These are phyloP conservation scores for Atrina japonica DNA, from an alignment of 2,888 invertebrate genomes.

Conservation along the genomic window DNA sequence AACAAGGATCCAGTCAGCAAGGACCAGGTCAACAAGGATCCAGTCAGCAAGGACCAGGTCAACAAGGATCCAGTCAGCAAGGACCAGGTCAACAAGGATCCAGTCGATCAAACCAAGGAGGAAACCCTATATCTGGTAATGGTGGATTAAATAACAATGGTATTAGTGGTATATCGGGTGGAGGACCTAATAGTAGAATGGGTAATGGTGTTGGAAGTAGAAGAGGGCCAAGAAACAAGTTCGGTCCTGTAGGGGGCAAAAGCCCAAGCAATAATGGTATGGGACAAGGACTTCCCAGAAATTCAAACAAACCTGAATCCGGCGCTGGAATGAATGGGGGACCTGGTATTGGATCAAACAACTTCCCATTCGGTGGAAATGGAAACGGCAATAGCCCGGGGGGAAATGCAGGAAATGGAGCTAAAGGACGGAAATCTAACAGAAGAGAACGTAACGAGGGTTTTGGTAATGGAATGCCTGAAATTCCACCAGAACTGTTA, in stretches of 20 bases:
- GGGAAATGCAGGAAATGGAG: too few species aligned
- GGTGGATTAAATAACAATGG: not conserved
- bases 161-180: not conserved
- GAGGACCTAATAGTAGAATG: not conserved
- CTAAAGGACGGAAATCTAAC: too few species aligned
- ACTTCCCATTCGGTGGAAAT: too few species aligned
- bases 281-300: not conserved
- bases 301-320: too few species aligned
- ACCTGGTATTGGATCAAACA: too few species aligned
- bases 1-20: not conserved
- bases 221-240: not conserved
- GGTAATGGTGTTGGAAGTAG: conserved; percentile 5
- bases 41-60: not conserved
- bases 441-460: too few species aligned
- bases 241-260: not conserved
- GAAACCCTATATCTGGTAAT: too few species aligned
- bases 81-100: not conserved
- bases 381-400: too few species aligned
- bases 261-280: not conserved
- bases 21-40: not conserved
- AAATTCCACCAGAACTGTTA: too few species aligned
- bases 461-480: too few species aligned
- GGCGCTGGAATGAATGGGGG: too few species aligned
- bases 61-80: not conserved
- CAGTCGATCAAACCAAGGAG: not conserved